A percentile compares a stretch with the other conserved stretches of the same genome.
These are phyloP conservation scores for Thumatha senex DNA, from an alignment of 2,888 invertebrate species.

Conservation along the genomic window DNA sequence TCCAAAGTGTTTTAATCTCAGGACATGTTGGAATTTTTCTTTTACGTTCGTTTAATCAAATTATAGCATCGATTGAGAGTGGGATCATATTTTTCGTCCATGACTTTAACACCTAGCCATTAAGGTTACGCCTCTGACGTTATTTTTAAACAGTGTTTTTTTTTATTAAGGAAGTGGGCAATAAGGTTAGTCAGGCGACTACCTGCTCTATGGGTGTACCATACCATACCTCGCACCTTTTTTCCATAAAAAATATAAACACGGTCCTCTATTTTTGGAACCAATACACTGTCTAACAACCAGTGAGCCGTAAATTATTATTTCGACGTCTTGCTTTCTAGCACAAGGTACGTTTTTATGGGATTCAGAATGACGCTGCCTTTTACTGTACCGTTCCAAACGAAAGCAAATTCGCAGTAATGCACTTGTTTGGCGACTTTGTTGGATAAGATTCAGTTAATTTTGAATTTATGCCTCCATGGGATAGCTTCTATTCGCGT, in stretches of 20 bases:
- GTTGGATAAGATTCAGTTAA: constrained; percentile 6
- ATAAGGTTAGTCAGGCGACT: constrained; percentile 59
- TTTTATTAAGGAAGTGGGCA: constrained; percentile 74
- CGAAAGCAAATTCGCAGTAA: constrained; percentile 21
- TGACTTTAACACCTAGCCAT: constrained; percentile 60
- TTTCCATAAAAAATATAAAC: constrained; percentile 72
- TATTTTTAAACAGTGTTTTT: constrained; percentile 49
- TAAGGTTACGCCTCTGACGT: constrained; percentile 48
- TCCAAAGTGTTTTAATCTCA: too few relatives aligned
- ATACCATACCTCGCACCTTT: constrained; percentile 61
- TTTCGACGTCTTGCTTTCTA: constrained; percentile 47
- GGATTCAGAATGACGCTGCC: constrained; percentile 35
- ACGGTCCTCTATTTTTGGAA: constrained; percentile 59
- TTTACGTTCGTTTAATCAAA: constrained; percentile 37
- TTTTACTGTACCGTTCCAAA: constrained; percentile 22
- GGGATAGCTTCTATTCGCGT: constrained; percentile 54
- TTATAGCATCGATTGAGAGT: constrained; percentile 21
- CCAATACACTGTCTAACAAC: constrained; percentile 48
- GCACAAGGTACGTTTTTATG: constrained; percentile 34
- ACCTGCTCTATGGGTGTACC: constrained; percentile 53
- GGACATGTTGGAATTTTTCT: background rate
- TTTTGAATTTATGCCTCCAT: constrained; percentile 21
- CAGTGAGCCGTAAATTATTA: constrained; percentile 60
- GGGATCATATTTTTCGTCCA: constrained; percentile 44
- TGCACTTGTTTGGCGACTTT: constrained; percentile 5